Conservation (phyloP, 2,888 invertebrate species). For the Cremastobaeus sp. region DNA sequence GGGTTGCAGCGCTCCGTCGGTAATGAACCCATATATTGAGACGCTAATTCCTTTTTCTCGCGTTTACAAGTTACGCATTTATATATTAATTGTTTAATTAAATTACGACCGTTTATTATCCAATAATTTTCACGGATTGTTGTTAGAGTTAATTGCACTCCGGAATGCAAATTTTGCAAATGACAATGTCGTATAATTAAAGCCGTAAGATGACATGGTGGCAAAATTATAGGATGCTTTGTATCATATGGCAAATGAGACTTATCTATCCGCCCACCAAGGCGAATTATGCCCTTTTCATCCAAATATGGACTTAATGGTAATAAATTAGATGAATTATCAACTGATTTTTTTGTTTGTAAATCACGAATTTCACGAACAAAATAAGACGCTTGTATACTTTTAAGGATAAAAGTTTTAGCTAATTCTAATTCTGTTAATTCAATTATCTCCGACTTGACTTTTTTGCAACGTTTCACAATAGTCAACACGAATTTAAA, state of each 20-base stretch:
- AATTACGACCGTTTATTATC: neutral
- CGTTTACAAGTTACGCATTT: neutral
- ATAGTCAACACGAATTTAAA: too few relatives aligned
- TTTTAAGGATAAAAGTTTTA: too few relatives aligned
- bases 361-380: too few relatives aligned
- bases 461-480: too few relatives aligned
- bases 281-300: neutral
- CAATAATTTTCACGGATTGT: neutral
- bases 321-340: too few relatives aligned
- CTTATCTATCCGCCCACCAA: neutral
- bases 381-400: too few relatives aligned
- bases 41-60: neutral
- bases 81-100: neutral
- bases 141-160: neutral
- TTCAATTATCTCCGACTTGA: too few relatives aligned
- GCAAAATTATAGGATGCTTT: neutral
- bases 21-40: neutral
- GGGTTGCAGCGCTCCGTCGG: neutral
- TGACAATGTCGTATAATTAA: neutral
- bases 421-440: too few relatives aligned
- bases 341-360: too few relatives aligned
- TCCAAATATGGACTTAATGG: too few relatives aligned
- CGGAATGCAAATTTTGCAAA: neutral
- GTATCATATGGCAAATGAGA: neutral
- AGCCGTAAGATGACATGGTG: neutral